Evolutionary conservation across 2,113 vertebrate species (phyloP).

Genomic region (Paraplagusia blochii): DNA sequence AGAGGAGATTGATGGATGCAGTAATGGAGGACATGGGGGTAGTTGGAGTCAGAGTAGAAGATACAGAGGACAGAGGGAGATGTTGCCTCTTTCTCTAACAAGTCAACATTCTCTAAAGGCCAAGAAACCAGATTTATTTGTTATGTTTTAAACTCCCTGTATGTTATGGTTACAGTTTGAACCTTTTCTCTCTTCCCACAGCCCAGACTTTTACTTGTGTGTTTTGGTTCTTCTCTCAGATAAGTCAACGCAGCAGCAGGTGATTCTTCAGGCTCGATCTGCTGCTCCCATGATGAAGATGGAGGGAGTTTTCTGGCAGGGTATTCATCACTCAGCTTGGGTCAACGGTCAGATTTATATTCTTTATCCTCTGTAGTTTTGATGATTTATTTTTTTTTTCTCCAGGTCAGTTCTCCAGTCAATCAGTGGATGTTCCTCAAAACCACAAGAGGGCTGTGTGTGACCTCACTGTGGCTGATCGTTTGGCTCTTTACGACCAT

Average conservation of each 20-base stretch:
- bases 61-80: too few species aligned
- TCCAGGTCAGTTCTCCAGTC: slow-evolving; percentile 82
- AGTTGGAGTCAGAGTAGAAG: too few species aligned
- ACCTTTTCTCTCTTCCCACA: too few species aligned
- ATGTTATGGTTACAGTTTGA: neutral
- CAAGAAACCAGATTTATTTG: too few species aligned
- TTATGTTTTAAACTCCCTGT: too few species aligned
- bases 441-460: slow-evolving; percentile 90
- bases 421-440: slow-evolving; percentile 86
- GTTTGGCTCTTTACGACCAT: slow-evolving; percentile 89
- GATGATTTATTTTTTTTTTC: neutral
- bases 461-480: slow-evolving; percentile 91
- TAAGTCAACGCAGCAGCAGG: slow-evolving; percentile 81
- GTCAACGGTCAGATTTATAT: too few species aligned
- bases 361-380: too few species aligned
- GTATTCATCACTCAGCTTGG: slow-evolving; percentile 38
- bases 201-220: neutral
- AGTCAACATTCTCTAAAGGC: too few species aligned
- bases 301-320: slow-evolving; percentile 78
- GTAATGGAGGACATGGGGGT: too few species aligned
- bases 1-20: too few species aligned
- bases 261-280: slow-evolving; percentile 81
- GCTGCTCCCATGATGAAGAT: slow-evolving; percentile 75
- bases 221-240: slow-evolving; percentile 65
- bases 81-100: too few species aligned